Evolutionary conservation across 2,113 vertebrate species (phyloP).

Genomic region (Tenrec ecaudatus): DNA sequence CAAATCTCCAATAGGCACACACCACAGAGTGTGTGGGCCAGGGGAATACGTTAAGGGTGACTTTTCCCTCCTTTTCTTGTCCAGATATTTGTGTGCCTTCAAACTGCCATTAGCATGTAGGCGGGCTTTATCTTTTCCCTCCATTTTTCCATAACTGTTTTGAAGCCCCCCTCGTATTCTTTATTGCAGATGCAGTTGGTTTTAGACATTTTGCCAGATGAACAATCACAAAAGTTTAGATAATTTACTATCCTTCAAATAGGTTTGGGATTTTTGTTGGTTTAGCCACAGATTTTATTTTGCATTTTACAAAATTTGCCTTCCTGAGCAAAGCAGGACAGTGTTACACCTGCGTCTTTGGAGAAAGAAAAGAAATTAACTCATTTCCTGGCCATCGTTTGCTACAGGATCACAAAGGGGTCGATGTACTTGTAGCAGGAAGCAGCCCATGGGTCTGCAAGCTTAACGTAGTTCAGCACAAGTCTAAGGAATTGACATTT

Average conservation of each 20-base stretch:
- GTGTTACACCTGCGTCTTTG: conserved; percentile 27
- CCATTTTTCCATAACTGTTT: no score
- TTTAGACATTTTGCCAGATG: conserved; percentile 15
- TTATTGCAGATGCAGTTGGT: neutral
- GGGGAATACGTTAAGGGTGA: conserved; percentile 18
- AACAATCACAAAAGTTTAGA: conserved; percentile 36
- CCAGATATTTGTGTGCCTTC: conserved; percentile 5
- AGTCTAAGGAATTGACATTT: conserved; percentile 21
- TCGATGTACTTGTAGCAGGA: conserved; percentile 37
- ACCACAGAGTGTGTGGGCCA: conserved; percentile 18
- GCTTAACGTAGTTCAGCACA: conserved; percentile 47
- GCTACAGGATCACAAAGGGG: conserved; percentile 25
- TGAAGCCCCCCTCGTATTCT: neutral
- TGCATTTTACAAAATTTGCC: conserved; percentile 44
- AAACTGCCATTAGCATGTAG: conserved; percentile 19
- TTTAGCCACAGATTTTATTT: conserved; percentile 39
- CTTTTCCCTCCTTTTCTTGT: neutral
- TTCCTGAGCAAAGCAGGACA: conserved; percentile 43
- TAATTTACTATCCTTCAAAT: conserved; percentile 28
- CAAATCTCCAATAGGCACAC: conserved; percentile 47
- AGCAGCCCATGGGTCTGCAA: neutral
- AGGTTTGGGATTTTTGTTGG: conserved; percentile 24
- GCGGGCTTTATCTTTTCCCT: no score
- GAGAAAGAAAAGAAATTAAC: conserved; percentile 27
- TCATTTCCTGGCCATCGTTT: conserved; percentile 7